Base-by-base conservation (phyloP, 2,797 vertebrate genomes). In the Scleropages formosus region DNA sequence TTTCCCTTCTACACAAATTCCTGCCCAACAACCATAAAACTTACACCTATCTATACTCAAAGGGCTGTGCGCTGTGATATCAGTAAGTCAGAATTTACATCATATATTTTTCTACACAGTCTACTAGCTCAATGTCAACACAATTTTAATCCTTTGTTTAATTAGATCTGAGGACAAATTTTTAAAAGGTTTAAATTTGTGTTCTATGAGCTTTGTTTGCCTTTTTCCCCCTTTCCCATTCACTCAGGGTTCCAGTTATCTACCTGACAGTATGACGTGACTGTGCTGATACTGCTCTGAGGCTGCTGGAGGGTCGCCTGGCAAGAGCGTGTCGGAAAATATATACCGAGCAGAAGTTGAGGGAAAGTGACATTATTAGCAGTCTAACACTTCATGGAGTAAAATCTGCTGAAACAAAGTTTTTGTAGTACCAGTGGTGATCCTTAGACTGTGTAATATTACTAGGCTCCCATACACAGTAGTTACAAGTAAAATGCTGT, bases 241-340 rank as follows among this genome's bases (percentile, higher is more conserved):
- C 65, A 77, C 39, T 39, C 1, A 16, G 71, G 62, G 73, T 64
- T 82, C 69, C 73, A 26, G 72, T 75, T 80, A 70, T 83, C 60
- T 68, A 81, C 26, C 39, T 62, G 74, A 27, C 75, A 73, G 77
- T 73, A 79, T 78, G 56, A 73, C 83, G 72, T 27, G 76, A 60
- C 73, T 73, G 49, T 27, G 18, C 67, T 51, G 70, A 78, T 75
- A 82, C 69, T 84, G 26, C 84, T 83, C 65, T 69, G 10, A 12
- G 77, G 61, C 51, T 72, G 64, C 60, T 18, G 62, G 58, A 16
- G 67, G 59, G 85, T 85, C 87, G 81, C 84, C 65, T 81, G 79
- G 85, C 78, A 86, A 87, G 84, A 83, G 61, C 68, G 53, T 63
- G 51, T 70, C 39, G 18, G 39, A 72, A 18, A 65, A 62, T 61